Percentiles rank a stretch among this genome's conserved stretches.
Conservation (phyloP, 2,888 invertebrate species). For the Dryomyza anilis region DNA sequence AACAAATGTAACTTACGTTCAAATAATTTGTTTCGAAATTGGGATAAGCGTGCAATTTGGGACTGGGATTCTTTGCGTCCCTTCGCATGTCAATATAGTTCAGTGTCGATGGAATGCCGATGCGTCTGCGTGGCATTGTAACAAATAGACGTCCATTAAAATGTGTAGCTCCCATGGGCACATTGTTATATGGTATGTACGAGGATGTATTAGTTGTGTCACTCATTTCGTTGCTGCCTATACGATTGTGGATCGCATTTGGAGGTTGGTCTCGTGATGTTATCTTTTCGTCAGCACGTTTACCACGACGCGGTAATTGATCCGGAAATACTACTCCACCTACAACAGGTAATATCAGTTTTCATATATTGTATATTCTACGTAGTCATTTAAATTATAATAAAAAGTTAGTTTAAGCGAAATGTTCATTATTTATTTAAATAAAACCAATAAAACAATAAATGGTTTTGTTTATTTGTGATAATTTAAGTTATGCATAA, state of each 20-base stretch:
- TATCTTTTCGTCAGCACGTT: background rate
- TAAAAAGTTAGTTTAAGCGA: too few species aligned
- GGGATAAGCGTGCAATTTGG: constrained; percentile 56
- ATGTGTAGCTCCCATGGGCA: constrained; percentile 58
- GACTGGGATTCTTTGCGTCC: constrained; percentile 50
- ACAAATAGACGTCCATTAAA: constrained; percentile 69
- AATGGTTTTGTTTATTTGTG: too few species aligned
- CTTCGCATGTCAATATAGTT: constrained; percentile 61
- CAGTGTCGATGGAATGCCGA: constrained; percentile 69
- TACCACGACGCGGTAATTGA: background rate
- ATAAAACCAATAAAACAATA: too few species aligned
- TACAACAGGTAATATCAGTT: background rate
- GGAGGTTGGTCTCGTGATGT: constrained; percentile 32
- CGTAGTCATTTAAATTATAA: too few species aligned
- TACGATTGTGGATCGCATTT: background rate
- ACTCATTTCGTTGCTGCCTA: too few species aligned
- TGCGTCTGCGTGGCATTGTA: constrained; percentile 73
- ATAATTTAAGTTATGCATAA: too few species aligned
- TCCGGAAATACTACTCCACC: constrained; percentile 18
- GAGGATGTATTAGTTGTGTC: constrained; percentile 27
- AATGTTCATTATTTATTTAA: too few species aligned
- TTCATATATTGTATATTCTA: background rate
- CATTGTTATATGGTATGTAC: constrained; percentile 58
- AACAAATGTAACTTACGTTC: constrained; percentile 44
- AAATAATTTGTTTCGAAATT: constrained; percentile 51